phyloP scores from a whole-genome alignment of 2,888 invertebrate genomes.

The Ametastegia equiseti region DNA sequence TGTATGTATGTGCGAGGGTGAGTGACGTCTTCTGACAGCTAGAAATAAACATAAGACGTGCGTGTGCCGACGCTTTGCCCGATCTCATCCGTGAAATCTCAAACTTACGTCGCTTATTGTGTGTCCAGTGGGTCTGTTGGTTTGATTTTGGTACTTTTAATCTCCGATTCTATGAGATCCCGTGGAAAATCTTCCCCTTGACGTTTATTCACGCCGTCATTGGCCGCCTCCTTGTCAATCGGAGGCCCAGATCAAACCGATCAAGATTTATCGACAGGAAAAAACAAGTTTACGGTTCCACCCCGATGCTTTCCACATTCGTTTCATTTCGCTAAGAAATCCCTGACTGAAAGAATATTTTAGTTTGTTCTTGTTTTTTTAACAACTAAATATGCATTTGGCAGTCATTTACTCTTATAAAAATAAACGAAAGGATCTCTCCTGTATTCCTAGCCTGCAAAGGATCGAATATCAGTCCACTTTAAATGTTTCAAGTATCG shows the following conservation, averaged over 20 bases:
- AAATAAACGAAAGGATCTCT: background rate
- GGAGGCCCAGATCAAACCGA: slow-evolving; percentile 24
- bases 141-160: slow-evolving; percentile 40
- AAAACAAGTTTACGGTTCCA: background rate
- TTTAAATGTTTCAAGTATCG: background rate
- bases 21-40: slow-evolving; percentile 63
- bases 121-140: slow-evolving; percentile 35
- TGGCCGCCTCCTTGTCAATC: slow-evolving; percentile 23
- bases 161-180: slow-evolving; percentile 35
- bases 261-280: slow-evolving; percentile 31
- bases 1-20: slow-evolving; percentile 9
- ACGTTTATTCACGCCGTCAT: slow-evolving; percentile 43
- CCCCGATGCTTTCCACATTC: too few relatives aligned
- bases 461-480: background rate
- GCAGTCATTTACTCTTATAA: background rate
- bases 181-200: slow-evolving; percentile 38
- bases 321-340: background rate
- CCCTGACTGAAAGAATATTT: background rate
- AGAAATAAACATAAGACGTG: slow-evolving; percentile 65
- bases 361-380: too few relatives aligned
- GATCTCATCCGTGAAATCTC: slow-evolving; percentile 45
- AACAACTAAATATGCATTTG: background rate
- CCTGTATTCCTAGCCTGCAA: background rate
- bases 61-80: slow-evolving; percentile 55
- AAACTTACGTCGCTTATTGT: slow-evolving; percentile 26